Conservation (phyloP, 2,888 invertebrate species). For the Athalia rosae region DNA sequence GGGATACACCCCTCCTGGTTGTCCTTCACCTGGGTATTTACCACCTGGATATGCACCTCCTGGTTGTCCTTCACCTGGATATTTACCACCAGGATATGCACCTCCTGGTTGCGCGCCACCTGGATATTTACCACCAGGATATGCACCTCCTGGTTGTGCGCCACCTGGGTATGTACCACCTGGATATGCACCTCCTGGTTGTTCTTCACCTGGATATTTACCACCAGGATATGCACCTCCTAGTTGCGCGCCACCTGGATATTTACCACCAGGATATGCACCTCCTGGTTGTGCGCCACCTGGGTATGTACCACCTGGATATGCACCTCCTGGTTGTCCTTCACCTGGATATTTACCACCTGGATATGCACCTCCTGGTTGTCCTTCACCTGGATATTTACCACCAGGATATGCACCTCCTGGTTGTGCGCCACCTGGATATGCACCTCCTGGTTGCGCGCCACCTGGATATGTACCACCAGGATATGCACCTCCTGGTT, state of each 20-base stretch:
- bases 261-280: neutral
- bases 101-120: conserved; percentile 46
- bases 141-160: conserved; percentile 48
- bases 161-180: conserved; percentile 47
- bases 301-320: conserved; percentile 37
- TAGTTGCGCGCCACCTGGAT: neutral
- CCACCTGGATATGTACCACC: conserved; percentile 26
- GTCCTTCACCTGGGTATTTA: too few species aligned
- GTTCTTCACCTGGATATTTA: neutral
- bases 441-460: conserved; percentile 31
- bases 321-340: too few species aligned
- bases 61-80: conserved; percentile 36
- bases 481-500: conserved; percentile 27
- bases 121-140: conserved; percentile 48
- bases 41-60: too few species aligned
- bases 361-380: too few species aligned
- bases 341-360: conserved; percentile 49
- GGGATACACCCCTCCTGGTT: too few species aligned
- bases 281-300: conserved; percentile 46
- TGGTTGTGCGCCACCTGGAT: conserved; percentile 32
- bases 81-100: conserved; percentile 44
- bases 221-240: too few species aligned
- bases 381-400: too few species aligned
- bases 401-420: too few species aligned
- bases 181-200: neutral